Evolutionary conservation across 2,888 invertebrate genomes (phyloP).

Genomic region (Uropetala carovei): DNA sequence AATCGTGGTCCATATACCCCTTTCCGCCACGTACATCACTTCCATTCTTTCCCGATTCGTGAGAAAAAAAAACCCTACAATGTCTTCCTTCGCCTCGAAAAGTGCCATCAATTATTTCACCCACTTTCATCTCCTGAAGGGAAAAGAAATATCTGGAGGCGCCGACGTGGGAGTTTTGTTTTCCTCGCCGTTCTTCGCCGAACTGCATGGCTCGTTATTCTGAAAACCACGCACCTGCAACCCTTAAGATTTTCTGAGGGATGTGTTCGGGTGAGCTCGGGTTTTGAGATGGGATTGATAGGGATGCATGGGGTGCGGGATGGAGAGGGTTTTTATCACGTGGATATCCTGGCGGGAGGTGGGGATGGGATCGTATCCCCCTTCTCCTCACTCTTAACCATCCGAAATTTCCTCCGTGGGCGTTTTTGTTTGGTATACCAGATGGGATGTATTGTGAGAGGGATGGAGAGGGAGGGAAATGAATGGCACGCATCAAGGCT

Average conservation of each 20-base stretch:
- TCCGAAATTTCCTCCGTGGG: neutral
- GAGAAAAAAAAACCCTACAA: neutral
- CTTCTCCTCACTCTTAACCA: no score
- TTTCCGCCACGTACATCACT: neutral
- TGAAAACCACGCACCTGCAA: constrained; percentile 18
- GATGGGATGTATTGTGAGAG: neutral
- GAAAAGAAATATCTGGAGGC: no score
- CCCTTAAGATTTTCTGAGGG: neutral
- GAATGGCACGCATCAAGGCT: neutral
- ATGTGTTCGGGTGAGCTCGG: neutral
- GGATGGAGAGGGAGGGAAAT: neutral
- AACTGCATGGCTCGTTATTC: neutral
- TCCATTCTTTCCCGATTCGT: neutral
- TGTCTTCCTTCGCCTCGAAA: neutral
- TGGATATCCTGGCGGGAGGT: neutral
- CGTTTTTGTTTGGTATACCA: neutral
- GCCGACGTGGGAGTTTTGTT: no score
- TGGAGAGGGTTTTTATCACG: neutral
- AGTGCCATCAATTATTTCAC: neutral
- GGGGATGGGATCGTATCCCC: no score
- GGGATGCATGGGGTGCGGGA: neutral
- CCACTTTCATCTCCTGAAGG: no score
- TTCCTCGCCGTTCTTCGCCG: neutral
- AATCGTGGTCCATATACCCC: neutral
- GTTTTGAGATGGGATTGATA: constrained; percentile 1